Conservation (phyloP, 2,797 vertebrate species). For the Lagorchestes hirsutus region DNA sequence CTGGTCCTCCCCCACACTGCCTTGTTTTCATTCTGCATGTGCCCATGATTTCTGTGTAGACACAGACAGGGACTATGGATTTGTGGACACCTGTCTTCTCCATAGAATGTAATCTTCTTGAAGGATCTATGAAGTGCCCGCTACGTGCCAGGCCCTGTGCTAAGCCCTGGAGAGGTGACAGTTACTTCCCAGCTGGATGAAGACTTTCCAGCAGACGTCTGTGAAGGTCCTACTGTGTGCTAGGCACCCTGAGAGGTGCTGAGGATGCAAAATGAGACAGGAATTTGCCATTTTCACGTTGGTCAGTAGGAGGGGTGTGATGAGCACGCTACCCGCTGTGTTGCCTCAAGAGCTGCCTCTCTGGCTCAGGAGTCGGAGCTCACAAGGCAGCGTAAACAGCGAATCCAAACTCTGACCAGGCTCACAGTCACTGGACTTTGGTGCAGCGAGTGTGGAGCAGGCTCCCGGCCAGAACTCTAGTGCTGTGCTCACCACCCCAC, state of each 20-base stretch:
- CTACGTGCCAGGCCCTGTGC: background rate
- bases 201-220: background rate
- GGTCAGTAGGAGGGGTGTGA: fast-evolving
- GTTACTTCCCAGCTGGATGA: background rate
- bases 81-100: background rate
- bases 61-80: background rate
- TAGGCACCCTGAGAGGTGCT: too few species aligned
- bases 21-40: background rate
- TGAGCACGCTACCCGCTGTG: too few species aligned
- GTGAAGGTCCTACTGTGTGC: background rate
- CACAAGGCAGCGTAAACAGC: too few species aligned
- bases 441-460: too few species aligned
- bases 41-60: background rate
- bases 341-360: too few species aligned
- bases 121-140: background rate
- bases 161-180: background rate
- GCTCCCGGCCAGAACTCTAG: too few species aligned
- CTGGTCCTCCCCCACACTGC: background rate
- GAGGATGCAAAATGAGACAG: too few species aligned
- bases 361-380: too few species aligned
- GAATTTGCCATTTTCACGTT: too few species aligned
- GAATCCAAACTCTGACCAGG: too few species aligned
- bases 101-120: background rate
- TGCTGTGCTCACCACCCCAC: too few species aligned
- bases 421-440: too few species aligned